Base-by-base conservation (phyloP, 2,113 vertebrate species). In the Pteruthius melanotis region DNA sequence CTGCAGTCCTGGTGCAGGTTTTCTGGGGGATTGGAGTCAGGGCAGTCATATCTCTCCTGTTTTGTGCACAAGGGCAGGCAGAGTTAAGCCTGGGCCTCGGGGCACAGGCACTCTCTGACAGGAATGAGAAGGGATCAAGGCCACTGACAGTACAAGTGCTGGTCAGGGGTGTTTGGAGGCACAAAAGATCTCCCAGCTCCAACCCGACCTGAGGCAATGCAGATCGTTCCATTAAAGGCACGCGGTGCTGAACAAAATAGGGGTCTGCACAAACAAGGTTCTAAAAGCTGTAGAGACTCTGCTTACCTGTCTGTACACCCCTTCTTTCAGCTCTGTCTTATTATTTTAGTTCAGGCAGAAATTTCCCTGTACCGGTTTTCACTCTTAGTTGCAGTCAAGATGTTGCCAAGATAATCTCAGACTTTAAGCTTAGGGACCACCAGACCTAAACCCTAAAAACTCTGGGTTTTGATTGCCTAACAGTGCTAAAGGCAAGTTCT, bases 401-500 rank as follows among this genome's bases (percentile, higher is more conserved):
- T 26, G 19, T 68, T 83, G 20, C 47, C 64, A 61, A 49, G 9
- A 84, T 89, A 54, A 87, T 81, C 49, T n/a, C 56, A 89, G 60
- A 59, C 65, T 71, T 89, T 37, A 80, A 84, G 60, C 60, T 61
- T 85, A 57, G 63, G 68, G 79, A 81, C 52, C 15, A 37, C 31
- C 20, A 79, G 65, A 68, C 49, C n/a, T 83, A 71, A 89, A 87
- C 68, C 42, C 63, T 75, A 76, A 93, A 88, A 95, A 33, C 61
- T 91, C 57, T 39, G 59, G 54, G 18, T 91, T 95, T 72, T 72
- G 31, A 40, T 57, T 69, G 59, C 74, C 76, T 94, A 84, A 88
- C n/a, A 74, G 39, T 44, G 49, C 96, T 66, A 33, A 97, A 94
- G 91, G 82, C 86, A 87, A 90, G 59, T 92, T 95, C 89, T 90